Evolutionary conservation across 2,113 vertebrate species (phyloP).

Genomic region (Miniopterus natalensis): DNA sequence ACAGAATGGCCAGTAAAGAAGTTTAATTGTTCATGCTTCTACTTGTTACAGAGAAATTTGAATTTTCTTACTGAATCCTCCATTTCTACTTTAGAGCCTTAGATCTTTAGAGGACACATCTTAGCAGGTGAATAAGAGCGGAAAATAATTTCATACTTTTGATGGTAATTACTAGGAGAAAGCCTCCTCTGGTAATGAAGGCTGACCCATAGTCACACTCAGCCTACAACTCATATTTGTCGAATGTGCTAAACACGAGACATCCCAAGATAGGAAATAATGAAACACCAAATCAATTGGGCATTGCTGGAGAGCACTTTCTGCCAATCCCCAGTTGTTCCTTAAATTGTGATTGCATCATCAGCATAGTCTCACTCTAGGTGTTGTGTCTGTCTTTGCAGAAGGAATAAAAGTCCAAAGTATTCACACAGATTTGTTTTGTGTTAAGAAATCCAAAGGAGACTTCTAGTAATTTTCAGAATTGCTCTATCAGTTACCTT

Average conservation of each 20-base stretch:
- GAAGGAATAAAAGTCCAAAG: constrained; percentile 49
- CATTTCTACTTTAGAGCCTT: constrained; percentile 22
- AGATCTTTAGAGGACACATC: constrained; percentile 53
- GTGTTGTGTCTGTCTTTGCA: constrained; percentile 29
- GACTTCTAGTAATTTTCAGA: constrained; percentile 61
- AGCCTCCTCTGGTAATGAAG: background rate
- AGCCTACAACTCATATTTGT: constrained; percentile 49
- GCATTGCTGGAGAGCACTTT: constrained; percentile 66
- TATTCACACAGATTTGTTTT: constrained; percentile 54
- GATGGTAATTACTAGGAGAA: constrained; percentile 66
- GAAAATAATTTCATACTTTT: constrained; percentile 81
- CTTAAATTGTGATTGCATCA: constrained; percentile 60
- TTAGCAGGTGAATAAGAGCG: constrained; percentile 72
- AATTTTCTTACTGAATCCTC: constrained; percentile 43
- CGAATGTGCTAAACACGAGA: background rate
- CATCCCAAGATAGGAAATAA: constrained; percentile 56
- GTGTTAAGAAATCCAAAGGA: background rate
- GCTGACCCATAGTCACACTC: background rate
- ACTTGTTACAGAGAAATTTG: constrained; percentile 49
- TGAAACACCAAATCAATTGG: constrained; percentile 23
- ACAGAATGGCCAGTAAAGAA: constrained; percentile 39
- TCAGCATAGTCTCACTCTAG: background rate
- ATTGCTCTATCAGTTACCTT: constrained; percentile 72
- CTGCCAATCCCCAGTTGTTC: constrained; percentile 18
- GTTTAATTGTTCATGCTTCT: constrained; percentile 30